Base-by-base conservation (phyloP, 2,113 vertebrate species). In the Corvus cornix region DNA sequence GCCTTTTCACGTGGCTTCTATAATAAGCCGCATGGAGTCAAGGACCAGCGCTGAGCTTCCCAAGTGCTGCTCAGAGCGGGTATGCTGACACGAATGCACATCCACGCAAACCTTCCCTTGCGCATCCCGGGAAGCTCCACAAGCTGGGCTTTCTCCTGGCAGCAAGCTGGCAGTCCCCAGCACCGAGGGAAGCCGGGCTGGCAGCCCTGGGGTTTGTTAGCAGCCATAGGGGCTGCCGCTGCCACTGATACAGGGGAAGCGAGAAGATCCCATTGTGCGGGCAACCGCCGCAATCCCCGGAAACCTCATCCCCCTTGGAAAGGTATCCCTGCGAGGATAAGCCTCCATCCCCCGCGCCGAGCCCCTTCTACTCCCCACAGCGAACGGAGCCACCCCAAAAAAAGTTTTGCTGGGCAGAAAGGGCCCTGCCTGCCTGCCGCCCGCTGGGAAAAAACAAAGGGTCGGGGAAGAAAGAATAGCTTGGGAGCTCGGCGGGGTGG, bases 351-450 rank as follows among this genome's bases (percentile, higher is more conserved):
- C 35, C 31, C 15, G 49, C 41, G 22, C 46, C 53, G 8, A 83
- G 35, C 49, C 58, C 75, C 62, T 75, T 70, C 52, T 44, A 41
- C 39, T 55, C 52, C 48, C 49, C 64, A 21, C 70, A 33, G 28
- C 52, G 5, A 35, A 19, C 37, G 28, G 9, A 35, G 26, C 7
- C 89, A 70, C 30, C 37, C 67, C 8, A 7, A n/a, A 19, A 67
- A 89, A 96, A 94, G 77, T 94, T 93, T 94, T 82, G 44, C 60
- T 3, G 77, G 44, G 64, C 33, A 22, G 28, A 43, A n/a, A 33
- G 19, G 68, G 26, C 41, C 44, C 41, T 20, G 62, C 67, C 79
- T 4, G 43, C 26, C 49, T n/a, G 16, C 31, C 28, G 26, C 68
- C 58, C 62, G 21, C 22, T 6, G 55, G 16, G 46, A 24, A 15